phyloP scores from a whole-genome alignment of 2,113 vertebrate species.

The Spea multiplicata region DNA sequence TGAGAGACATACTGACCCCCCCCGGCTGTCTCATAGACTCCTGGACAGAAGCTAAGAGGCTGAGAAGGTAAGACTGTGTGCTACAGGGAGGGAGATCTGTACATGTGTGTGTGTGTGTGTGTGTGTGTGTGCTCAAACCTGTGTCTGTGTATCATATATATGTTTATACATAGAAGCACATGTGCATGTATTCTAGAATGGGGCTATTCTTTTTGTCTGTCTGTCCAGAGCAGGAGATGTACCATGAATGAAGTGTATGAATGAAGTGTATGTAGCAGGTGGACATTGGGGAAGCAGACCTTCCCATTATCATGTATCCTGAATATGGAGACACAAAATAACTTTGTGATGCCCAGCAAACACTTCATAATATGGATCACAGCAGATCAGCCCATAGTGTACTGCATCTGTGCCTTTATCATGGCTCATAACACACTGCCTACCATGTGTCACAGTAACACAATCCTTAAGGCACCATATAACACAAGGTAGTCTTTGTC shows the following conservation, averaged over 20 bases:
- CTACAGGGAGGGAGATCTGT: conserved; percentile 31
- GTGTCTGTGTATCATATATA: background rate
- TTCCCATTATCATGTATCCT: conserved; percentile 5
- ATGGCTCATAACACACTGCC: background rate
- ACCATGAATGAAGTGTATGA: conserved; percentile 9
- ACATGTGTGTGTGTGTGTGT: conserved; percentile 1
- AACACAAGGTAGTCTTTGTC: no score
- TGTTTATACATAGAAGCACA: conserved; percentile 15
- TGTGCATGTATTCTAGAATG: background rate
- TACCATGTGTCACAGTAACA: background rate
- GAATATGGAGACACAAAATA: conserved; percentile 30
- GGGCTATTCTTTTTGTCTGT: background rate
- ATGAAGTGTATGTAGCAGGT: conserved; percentile 21
- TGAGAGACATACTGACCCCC: background rate
- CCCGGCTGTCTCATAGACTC: conserved; percentile 3
- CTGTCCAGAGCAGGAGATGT: background rate
- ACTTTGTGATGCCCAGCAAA: conserved; percentile 12
- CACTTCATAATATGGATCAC: background rate
- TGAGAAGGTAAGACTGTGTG: conserved; percentile 32
- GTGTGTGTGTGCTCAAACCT: conserved; percentile 12
- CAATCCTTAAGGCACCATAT: background rate
- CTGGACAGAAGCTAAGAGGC: conserved; percentile 8
- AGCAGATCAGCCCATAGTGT: background rate
- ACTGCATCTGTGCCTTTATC: background rate
- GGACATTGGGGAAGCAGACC: background rate